Evolutionary conservation across 1,140 invertebrate genomes (phyloP), one percentile per base, ranked within the genome.

Genomic region (Ooceraea biroi): DNA sequence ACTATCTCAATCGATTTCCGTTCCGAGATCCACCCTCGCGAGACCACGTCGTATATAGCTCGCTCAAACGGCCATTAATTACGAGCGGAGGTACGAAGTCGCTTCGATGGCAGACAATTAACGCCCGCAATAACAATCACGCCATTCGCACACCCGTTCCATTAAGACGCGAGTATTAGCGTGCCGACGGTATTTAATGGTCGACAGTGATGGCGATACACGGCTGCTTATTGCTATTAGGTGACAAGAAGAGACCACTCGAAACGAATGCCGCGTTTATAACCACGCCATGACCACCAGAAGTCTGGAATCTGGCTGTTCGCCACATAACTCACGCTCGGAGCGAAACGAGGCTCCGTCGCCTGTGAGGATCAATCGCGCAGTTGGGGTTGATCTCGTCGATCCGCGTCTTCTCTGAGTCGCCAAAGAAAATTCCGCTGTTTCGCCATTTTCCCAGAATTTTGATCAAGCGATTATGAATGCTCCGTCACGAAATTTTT

Each of bases 261-360:
- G 68, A 78, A 86, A 72, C 27, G 78, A 87, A 83, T 83, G 36
- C 65, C 58, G 41, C 72, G 52, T 84, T 87, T 86, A 84, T 78
- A 87, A 86, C 25, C 44, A 7, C 14, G 12, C 12, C 50, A 8
- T n/a, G 46, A 55, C 14, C 55, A 41, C 25, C 55, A 52, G 41
- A 63, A 61, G n/a, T 57, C 69, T 58, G 12, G 27, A 85, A 85
- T 84, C 61, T 86, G 80, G 72, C 84, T 36, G 10, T 12, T 0
- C n/a, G 84, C 66, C 73, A 87, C 48, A 77, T 86, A 87, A 71
- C 46, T 68, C 11, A 46, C 12, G 14, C 1, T 7, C 12, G 19
- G 27, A 68, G 52, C 30, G 41, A 50, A 27, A 41, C 7, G 50
- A 83, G 8, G 46, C 30, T 61, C 7, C 22, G 25, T 48, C n/a